These are phyloP conservation scores for Neoascia interrupta DNA, from an alignment of 2,888 invertebrate species.

Conservation along the genomic window DNA sequence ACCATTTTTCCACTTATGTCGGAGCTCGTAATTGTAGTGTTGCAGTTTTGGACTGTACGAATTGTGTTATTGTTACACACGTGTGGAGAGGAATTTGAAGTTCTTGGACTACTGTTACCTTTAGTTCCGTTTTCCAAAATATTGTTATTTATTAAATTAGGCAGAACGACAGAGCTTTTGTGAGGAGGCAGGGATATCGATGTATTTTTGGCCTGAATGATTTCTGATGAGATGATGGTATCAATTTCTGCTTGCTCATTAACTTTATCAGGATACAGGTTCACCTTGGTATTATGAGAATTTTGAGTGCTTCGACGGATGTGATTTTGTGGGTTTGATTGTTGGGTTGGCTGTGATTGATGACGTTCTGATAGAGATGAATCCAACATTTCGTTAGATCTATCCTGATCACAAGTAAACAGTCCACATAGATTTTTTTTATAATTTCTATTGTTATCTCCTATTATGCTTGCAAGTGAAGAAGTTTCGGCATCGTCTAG, in stretches of 20 bases:
- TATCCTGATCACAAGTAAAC: constrained; percentile 45
- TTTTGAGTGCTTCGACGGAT: constrained; percentile 27
- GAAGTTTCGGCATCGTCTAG: too few species aligned
- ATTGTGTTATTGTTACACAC: constrained; percentile 52
- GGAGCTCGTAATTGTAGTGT: constrained; percentile 1
- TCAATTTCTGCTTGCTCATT: too few species aligned
- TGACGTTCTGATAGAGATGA: constrained; percentile 45
- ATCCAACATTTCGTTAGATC: constrained; percentile 57
- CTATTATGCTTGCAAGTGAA: background rate
- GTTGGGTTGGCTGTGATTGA: constrained; percentile 54
- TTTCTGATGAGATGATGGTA: constrained; percentile 4
- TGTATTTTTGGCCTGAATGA: constrained; percentile 2
- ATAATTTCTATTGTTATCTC: too few species aligned
- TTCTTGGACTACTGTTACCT: constrained; percentile 14
- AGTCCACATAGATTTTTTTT: constrained; percentile 69
- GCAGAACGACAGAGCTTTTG: constrained; percentile 35
- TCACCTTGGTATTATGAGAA: too few species aligned
- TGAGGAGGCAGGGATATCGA: constrained; percentile 20
- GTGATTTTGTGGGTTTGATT: constrained; percentile 35
- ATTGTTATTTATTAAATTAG: constrained; percentile 51
- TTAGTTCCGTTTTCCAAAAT: constrained; percentile 17
- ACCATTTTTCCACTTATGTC: constrained; percentile 51
- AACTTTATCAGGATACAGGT: too few species aligned
- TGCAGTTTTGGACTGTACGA: constrained; percentile 32
- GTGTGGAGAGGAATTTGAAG: constrained; percentile 19